Evolutionary conservation across 2,888 invertebrate species (phyloP).

Genomic region (Sympetrum striolatum): DNA sequence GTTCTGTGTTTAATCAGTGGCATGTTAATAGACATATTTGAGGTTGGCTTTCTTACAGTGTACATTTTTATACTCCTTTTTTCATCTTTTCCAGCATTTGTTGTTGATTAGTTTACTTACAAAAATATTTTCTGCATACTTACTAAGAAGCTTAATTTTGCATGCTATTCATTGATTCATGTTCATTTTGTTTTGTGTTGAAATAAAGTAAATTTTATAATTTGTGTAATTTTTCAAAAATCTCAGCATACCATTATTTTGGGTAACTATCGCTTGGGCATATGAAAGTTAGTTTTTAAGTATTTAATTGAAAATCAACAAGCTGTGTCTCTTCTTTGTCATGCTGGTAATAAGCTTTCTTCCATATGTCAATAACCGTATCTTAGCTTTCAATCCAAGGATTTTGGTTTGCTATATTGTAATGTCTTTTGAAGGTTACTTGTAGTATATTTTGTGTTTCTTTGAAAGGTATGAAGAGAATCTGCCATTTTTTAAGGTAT

Average conservation of each 20-base stretch:
- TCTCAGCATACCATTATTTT: conserved; percentile 29
- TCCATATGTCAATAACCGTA: conserved; percentile 51
- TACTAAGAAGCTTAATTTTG: background rate
- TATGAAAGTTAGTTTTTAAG: background rate
- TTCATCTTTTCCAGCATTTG: background rate
- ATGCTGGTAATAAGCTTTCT: conserved; percentile 51
- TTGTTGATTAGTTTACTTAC: background rate
- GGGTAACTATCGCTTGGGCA: background rate
- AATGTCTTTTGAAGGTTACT: background rate
- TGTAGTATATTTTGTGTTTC: conserved; percentile 33
- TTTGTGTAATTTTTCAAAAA: conserved; percentile 1
- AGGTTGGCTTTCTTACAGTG: background rate
- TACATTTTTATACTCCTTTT: background rate
- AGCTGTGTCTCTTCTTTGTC: background rate
- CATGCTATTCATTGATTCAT: background rate
- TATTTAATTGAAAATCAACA: background rate
- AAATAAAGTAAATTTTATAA: background rate
- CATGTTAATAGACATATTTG: background rate
- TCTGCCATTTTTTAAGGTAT: conserved; percentile 1
- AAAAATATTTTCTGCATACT: background rate
- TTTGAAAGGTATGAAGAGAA: conserved; percentile 27
- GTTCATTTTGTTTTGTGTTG: background rate
- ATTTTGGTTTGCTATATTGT: conserved; percentile 45
- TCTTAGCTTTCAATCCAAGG: conserved; percentile 45
- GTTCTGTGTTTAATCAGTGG: background rate